phyloP scores from a whole-genome alignment of 2,797 vertebrate species.

The Paramormyrops hopkinsi region DNA sequence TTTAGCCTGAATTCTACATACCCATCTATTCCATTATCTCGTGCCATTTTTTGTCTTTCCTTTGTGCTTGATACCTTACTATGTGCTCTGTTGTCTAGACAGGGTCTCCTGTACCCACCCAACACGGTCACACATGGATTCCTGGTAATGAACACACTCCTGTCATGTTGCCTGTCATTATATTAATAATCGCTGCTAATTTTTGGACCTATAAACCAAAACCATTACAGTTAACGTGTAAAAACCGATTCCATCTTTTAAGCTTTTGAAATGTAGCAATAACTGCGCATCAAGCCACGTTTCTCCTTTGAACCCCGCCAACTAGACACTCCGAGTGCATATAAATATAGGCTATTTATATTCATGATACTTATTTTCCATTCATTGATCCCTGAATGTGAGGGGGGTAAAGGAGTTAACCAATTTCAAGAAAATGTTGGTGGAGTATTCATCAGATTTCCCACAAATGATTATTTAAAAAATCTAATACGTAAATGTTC shows the following conservation, averaged over 20 bases:
- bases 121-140: slow-evolving; percentile 41
- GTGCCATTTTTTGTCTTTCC: slow-evolving; percentile 21
- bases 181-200: slow-evolving; percentile 47
- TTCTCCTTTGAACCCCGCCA: not conserved
- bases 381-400: not conserved
- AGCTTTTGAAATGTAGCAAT: not conserved
- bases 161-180: slow-evolving; percentile 35
- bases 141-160: slow-evolving; percentile 41
- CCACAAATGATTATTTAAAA: not conserved
- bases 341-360: not conserved
- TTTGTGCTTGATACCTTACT: slow-evolving; percentile 41
- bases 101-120: slow-evolving; percentile 38
- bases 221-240: not conserved
- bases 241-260: not conserved
- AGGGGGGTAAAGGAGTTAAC: not conserved
- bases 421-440: not conserved
- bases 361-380: not conserved
- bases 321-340: slow-evolving; percentile 17
- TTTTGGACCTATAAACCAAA: slow-evolving; percentile 40
- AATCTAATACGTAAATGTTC: not conserved
- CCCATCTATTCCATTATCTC: slow-evolving; percentile 19
- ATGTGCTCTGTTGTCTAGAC: slow-evolving; percentile 32
- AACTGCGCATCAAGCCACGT: not conserved
- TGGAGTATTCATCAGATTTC: not conserved
- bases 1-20: slow-evolving; percentile 25